These are phyloP conservation scores for Lepus americanus DNA, from an alignment of 2,113 vertebrate genomes.

Conservation along the genomic window DNA sequence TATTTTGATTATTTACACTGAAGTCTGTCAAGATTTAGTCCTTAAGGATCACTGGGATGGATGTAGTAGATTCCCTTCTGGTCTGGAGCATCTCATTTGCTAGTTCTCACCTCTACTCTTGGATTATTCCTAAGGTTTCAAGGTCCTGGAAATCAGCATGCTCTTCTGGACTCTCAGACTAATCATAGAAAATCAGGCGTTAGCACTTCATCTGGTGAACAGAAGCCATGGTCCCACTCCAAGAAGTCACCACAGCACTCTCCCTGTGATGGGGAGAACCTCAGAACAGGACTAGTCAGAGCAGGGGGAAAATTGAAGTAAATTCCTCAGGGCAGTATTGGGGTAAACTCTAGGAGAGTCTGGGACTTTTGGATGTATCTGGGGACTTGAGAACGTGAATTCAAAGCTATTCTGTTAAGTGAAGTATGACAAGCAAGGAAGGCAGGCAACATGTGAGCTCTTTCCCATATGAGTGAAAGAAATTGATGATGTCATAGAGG, in stretches of 20 bases:
- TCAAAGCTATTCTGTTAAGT: not conserved
- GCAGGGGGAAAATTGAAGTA: not conserved
- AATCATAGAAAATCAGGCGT: not conserved
- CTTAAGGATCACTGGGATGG: fast-evolving
- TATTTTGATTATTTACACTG: not conserved
- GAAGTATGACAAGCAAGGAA: too few relatives aligned
- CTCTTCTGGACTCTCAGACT: not conserved
- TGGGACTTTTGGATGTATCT: not conserved
- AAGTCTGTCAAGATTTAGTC: not conserved
- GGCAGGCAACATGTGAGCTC: too few relatives aligned
- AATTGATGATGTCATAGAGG: too few relatives aligned
- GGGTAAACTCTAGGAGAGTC: not conserved
- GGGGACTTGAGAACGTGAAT: not conserved
- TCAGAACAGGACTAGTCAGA: not conserved
- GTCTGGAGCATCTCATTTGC: not conserved
- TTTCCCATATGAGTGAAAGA: too few relatives aligned
- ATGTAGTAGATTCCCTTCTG: not conserved
- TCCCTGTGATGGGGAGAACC: not conserved
- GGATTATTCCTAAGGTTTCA: not conserved
- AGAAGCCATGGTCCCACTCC: not conserved
- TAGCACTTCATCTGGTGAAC: not conserved
- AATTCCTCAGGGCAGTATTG: not conserved
- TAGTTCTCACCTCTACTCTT: not conserved
- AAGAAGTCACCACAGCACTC: not conserved
- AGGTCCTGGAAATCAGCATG: not conserved